Evolutionary conservation across 2,113 vertebrate species (phyloP).

Genomic region (human): DNA sequence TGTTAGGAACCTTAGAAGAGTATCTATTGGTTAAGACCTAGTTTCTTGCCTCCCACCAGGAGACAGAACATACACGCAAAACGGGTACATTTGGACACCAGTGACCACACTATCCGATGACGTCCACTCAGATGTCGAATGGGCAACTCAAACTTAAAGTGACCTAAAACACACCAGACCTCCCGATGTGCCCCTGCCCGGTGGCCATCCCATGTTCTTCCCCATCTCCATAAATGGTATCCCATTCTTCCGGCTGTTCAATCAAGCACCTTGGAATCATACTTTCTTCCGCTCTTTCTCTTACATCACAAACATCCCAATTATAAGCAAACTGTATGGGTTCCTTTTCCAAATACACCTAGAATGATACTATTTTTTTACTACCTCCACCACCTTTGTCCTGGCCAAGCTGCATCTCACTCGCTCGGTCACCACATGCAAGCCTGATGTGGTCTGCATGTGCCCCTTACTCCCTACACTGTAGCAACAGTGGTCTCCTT

Average conservation of each 20-base stretch:
- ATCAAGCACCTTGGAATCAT: neutral
- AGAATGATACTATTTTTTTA: neutral
- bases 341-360: neutral
- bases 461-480: rapidly evolving
- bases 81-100: rapidly evolving
- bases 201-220: neutral
- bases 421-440: neutral
- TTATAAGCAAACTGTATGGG: neutral
- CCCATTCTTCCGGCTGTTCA: neutral
- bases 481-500: neutral
- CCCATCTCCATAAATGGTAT: neutral
- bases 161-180: neutral
- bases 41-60: neutral
- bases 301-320: neutral
- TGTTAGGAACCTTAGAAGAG: neutral
- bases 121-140: neutral
- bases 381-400: neutral
- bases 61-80: neutral
- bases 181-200: neutral
- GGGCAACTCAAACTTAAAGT: neutral
- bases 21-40: neutral
- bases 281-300: neutral
- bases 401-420: neutral
- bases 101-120: no score
- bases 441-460: rapidly evolving